Evolutionary conservation across 2,888 invertebrate genomes (phyloP), one percentile per base, ranked within the genome.

Genomic region (Tricholauxania praeusta): DNA sequence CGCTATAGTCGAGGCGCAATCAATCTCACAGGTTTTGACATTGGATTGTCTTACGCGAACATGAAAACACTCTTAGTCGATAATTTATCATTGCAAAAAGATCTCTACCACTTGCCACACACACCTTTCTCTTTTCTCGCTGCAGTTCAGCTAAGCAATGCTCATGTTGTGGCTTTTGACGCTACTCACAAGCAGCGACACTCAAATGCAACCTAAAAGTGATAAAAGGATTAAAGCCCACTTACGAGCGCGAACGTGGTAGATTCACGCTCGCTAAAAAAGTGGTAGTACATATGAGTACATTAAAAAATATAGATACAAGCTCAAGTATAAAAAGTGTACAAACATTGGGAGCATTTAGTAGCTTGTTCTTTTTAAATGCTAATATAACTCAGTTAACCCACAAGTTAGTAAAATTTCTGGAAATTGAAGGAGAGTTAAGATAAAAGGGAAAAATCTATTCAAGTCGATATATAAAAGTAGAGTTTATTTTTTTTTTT

Each of bases 1-100:
- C 69, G 49, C 51, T 63, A 69, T 75, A 83, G 39, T 19, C 70
- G 47, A 8, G 1, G 39, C 62, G 70, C 82, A 84, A 85, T 86
- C 86, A 85, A 86, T 85, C 85, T 86, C 81, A 17, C 81, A 78
- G 76, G 78, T 76, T 80, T 75, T 82, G 85, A 85, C 84, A 84
- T 79, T 82, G 84, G 83, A 84, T 83, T 84, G 85, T 84, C 84
- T 83, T 80, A 79, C 78, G 79, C 79, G 80, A 84, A 86, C 86
- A 86, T 78, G 86, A 75, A 86, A 86, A 86, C 76, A 84, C 86
- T 85, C 84, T 86, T 86, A 85, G 83, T 82, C 82, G 80, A 82
- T 82, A 84, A 86, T 86, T 86, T 85, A 86, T 86, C 85, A 86
- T 83, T 82, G 82, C 83, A 78, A 82, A 82, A 79, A 81, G 82